These are phyloP conservation scores for Ammodramus savannarum DNA, from an alignment of 2,113 vertebrate species.

Conservation along the genomic window DNA sequence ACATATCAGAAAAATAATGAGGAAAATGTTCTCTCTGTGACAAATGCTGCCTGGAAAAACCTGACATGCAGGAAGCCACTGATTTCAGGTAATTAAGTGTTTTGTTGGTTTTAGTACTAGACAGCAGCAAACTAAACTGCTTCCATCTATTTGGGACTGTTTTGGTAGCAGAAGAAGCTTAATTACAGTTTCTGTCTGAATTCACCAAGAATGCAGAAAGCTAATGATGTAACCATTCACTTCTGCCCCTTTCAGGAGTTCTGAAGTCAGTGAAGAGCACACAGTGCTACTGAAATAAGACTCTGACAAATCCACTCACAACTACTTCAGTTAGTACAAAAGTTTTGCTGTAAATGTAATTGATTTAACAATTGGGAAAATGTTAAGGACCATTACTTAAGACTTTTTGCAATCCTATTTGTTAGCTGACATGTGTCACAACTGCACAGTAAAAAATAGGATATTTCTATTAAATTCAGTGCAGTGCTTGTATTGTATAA, in stretches of 20 bases:
- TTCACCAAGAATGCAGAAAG: neutral
- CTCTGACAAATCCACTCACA: neutral
- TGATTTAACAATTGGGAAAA: neutral
- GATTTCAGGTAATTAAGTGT: neutral
- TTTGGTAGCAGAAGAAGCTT: neutral
- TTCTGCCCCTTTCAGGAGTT: neutral
- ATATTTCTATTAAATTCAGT: neutral
- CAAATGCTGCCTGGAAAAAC: neutral
- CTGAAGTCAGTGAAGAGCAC: neutral
- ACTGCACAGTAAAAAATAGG: neutral
- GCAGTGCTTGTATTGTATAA: neutral
- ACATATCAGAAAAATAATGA: neutral
- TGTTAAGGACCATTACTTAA: neutral
- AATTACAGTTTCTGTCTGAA: neutral
- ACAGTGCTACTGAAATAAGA: neutral
- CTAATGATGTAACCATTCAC: neutral
- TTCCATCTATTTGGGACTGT: neutral
- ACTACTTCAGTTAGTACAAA: neutral
- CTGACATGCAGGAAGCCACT: neutral
- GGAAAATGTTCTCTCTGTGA: neutral
- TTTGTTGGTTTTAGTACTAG: neutral
- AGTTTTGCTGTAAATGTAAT: neutral
- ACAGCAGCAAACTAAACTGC: neutral
- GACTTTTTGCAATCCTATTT: neutral
- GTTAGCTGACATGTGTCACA: neutral